Percentiles rank a stretch among this genome's conserved stretches.
Evolutionary conservation across 2,797 vertebrate genomes (phyloP).

Genomic region (Arctocebus calabarensis): DNA sequence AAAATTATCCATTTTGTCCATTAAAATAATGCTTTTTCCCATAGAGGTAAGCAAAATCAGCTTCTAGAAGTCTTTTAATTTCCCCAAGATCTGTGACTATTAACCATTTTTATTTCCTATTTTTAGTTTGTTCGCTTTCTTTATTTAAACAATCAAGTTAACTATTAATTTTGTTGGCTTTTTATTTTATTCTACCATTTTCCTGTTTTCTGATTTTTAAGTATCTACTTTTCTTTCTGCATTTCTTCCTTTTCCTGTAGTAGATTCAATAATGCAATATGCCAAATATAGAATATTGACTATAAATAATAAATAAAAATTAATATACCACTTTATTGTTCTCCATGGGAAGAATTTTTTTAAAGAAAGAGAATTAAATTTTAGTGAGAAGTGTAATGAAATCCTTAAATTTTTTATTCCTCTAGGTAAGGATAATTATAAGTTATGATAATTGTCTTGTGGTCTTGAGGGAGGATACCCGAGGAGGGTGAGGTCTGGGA

Average conservation of each 20-base stretch:
- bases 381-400: constrained; percentile 19
- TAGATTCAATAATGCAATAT: neutral
- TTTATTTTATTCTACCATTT: constrained; percentile 9
- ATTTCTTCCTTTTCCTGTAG: neutral
- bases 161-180: neutral
- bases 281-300: neutral
- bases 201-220: constrained; percentile 25
- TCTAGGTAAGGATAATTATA: neutral
- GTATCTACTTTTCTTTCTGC: neutral
- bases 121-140: constrained; percentile 28
- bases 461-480: too few relatives aligned
- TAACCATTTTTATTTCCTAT: constrained; percentile 21
- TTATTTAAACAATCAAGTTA: neutral
- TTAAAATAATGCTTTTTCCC: neutral
- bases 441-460: neutral
- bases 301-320: neutral
- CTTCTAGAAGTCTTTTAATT: constrained; percentile 30
- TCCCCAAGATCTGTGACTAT: neutral
- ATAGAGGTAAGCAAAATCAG: constrained; percentile 31
- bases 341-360: neutral
- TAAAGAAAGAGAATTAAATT: neutral
- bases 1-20: neutral
- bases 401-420: constrained; percentile 26
- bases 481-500: too few relatives aligned
- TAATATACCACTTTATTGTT: neutral